These are phyloP conservation scores for Ranitomeya imitator DNA, from an alignment of 2,113 vertebrate species.

Conservation along the genomic window DNA sequence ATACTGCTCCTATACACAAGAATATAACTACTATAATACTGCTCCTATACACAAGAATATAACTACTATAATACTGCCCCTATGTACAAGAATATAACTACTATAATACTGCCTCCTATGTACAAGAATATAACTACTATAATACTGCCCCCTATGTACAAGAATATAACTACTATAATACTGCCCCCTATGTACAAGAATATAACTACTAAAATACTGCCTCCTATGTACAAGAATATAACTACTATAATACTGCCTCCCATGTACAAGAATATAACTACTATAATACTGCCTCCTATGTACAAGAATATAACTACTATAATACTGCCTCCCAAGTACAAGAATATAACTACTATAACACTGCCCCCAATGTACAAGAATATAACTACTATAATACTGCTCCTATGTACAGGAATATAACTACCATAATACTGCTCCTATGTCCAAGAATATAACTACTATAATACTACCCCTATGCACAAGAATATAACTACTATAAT, in stretches of 20 bases:
- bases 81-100: neutral
- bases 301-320: constrained; percentile 5
- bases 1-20: neutral
- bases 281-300: neutral
- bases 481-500: constrained; percentile 4
- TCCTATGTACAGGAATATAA: neutral
- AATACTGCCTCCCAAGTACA: neutral
- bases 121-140: neutral
- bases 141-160: neutral
- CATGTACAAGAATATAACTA: neutral
- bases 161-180: constrained; percentile 1
- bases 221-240: neutral
- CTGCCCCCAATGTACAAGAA: neutral
- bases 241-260: neutral
- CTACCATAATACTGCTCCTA: neutral
- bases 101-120: neutral
- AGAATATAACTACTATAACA: neutral
- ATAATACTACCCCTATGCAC: neutral
- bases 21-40: too few relatives aligned
- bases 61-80: neutral
- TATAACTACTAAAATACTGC: constrained; percentile 7
- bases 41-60: neutral
- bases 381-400: too few relatives aligned
- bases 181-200: neutral
- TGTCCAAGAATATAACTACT: neutral